A percentile compares a stretch with the other conserved stretches of the same genome.
Conservation (phyloP, 2,888 invertebrate species). For the Tetheella fluctuosa region DNA sequence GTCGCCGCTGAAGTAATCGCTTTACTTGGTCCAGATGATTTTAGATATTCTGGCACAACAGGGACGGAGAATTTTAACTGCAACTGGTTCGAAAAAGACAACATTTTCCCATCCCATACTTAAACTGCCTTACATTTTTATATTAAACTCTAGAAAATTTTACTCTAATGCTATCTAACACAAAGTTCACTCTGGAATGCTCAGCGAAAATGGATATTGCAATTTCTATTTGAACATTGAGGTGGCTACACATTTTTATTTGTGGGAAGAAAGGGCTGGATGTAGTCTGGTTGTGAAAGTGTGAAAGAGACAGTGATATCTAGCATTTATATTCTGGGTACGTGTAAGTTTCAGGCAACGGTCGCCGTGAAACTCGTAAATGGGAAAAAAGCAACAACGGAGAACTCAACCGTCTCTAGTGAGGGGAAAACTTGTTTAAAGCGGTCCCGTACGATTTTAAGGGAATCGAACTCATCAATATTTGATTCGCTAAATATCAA, state of each 20-base stretch:
- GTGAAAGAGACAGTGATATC: slow-evolving; percentile 59
- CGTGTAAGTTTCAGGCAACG: slow-evolving; percentile 85
- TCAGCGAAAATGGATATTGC: slow-evolving; percentile 65
- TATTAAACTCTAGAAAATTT: slow-evolving; percentile 32
- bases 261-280: slow-evolving; percentile 70
- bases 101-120: slow-evolving; percentile 64
- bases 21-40: slow-evolving; percentile 81
- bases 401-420: slow-evolving; percentile 79
- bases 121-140: slow-evolving; percentile 53
- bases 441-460: slow-evolving; percentile 32
- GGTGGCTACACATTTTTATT: slow-evolving; percentile 82
- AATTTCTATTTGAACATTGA: slow-evolving; percentile 78
- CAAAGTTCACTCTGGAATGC: slow-evolving; percentile 54
- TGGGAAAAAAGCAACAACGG: slow-evolving; percentile 84
- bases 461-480: slow-evolving; percentile 15
- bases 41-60: slow-evolving; percentile 77
- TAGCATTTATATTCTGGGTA: slow-evolving; percentile 83
- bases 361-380: slow-evolving; percentile 85
- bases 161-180: slow-evolving; percentile 36
- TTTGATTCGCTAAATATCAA: background rate
- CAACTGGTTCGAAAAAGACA: slow-evolving; percentile 83
- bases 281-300: slow-evolving; percentile 40
- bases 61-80: slow-evolving; percentile 79
- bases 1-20: slow-evolving; percentile 70
- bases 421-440: slow-evolving; percentile 61